These are phyloP conservation scores for Scaptomyza montana DNA, from an alignment of 1,140 invertebrate species.

Conservation along the genomic window DNA sequence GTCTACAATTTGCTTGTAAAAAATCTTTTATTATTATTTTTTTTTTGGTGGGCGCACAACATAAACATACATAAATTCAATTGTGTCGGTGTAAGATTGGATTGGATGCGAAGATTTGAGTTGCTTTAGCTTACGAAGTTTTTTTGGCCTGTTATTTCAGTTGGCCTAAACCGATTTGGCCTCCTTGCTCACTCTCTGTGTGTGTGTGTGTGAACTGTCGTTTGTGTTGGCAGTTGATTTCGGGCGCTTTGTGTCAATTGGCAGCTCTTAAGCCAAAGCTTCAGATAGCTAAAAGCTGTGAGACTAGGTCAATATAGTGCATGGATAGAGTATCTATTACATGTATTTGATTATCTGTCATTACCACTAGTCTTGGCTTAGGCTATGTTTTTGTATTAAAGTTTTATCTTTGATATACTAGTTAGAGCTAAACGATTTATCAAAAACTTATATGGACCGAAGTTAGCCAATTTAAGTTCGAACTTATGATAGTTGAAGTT, in stretches of 20 bases:
- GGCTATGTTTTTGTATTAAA: neutral
- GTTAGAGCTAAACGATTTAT: no score
- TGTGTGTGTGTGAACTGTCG: slow-evolving; percentile 15
- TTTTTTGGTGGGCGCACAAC: slow-evolving; percentile 1
- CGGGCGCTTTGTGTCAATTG: slow-evolving; percentile 52
- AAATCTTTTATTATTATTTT: neutral
- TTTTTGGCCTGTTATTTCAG: slow-evolving; percentile 51
- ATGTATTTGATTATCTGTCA: slow-evolving; percentile 8
- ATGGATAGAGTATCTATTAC: slow-evolving; percentile 3
- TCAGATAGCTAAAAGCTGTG: slow-evolving; percentile 16
- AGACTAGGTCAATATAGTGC: slow-evolving; percentile 21
- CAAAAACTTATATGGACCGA: no score
- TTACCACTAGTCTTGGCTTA: neutral
- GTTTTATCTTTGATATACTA: no score
- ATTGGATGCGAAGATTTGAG: slow-evolving; percentile 25
- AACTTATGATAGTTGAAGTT: slow-evolving; percentile 8
- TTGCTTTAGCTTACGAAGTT: slow-evolving; percentile 21
- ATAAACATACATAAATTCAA: slow-evolving; percentile 71
- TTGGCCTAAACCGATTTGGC: slow-evolving; percentile 67
- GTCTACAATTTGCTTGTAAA: neutral
- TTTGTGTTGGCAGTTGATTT: slow-evolving; percentile 45
- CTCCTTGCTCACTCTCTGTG: slow-evolving; percentile 8
- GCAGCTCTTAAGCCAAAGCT: slow-evolving; percentile 27
- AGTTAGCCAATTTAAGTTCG: neutral
- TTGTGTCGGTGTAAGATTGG: slow-evolving; percentile 48